Conservation (phyloP, 2,113 vertebrate species). For the Scortum barcoo region DNA sequence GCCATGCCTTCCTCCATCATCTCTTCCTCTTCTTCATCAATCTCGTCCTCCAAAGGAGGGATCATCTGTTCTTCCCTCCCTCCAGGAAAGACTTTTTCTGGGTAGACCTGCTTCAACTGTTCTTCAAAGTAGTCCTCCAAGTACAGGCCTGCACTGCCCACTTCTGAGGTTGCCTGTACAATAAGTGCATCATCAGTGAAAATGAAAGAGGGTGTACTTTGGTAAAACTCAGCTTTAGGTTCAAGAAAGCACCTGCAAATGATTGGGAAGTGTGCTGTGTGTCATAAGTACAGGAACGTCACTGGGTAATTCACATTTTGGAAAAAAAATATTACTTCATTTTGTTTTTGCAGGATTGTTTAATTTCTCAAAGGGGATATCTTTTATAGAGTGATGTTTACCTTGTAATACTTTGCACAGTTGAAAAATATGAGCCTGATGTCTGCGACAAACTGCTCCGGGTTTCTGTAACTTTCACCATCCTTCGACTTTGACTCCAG, state of each 20-base stretch:
- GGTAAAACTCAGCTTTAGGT: background rate
- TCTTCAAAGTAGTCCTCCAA: constrained; percentile 94
- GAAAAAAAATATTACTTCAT: background rate
- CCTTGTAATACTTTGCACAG: constrained; percentile 95
- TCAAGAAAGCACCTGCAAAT: background rate
- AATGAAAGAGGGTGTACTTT: background rate
- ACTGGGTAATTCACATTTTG: background rate
- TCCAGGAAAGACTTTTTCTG: constrained; percentile 87
- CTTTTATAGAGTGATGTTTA: constrained; percentile 68
- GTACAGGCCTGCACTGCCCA: constrained; percentile 93
- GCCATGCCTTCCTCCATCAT: constrained; percentile 32
- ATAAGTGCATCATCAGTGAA: background rate
- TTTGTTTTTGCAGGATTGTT: background rate
- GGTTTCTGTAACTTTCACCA: constrained; percentile 84
- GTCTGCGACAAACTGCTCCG: constrained; percentile 91
- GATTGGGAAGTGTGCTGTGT: background rate
- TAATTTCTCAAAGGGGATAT: background rate
- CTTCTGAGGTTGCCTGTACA: constrained; percentile 91
- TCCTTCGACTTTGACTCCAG: constrained; percentile 87
- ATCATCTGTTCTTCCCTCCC: constrained; percentile 82
- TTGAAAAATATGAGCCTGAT: constrained; percentile 97
- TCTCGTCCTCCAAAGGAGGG: constrained; percentile 79
- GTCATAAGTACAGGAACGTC: background rate
- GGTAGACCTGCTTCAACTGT: constrained; percentile 90
- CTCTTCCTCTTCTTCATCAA: constrained; percentile 73